Conservation (phyloP, 2,797 vertebrate genomes). For the Etheostoma nigrum region DNA sequence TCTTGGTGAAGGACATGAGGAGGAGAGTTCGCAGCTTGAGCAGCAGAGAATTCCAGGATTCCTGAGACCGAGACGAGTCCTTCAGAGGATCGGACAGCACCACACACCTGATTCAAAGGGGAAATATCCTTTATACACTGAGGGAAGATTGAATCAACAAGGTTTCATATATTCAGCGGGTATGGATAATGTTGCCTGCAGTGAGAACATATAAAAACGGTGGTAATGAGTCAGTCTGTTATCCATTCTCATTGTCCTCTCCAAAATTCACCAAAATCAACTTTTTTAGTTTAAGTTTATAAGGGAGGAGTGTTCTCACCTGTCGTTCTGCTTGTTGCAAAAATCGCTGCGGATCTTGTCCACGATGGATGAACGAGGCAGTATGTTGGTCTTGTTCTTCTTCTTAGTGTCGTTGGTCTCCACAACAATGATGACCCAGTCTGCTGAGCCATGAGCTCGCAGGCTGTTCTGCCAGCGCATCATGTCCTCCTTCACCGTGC, state of each 20-base stretch:
- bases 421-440: slow-evolving; percentile 98
- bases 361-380: slow-evolving; percentile 96
- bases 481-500: slow-evolving; percentile 95
- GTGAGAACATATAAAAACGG: not conserved
- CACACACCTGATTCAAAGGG: slow-evolving; percentile 88
- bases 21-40: slow-evolving; percentile 96
- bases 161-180: not conserved
- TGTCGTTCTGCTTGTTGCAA: slow-evolving; percentile 99
- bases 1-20: slow-evolving; percentile 99
- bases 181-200: not conserved
- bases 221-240: not conserved
- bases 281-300: too few relatives aligned
- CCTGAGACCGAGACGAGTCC: slow-evolving; percentile 97
- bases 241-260: not conserved
- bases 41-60: slow-evolving; percentile 97
- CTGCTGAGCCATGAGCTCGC: slow-evolving; percentile 88
- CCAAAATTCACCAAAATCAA: not conserved
- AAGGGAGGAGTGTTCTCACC: slow-evolving; percentile 77
- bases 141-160: not conserved
- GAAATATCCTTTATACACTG: not conserved
- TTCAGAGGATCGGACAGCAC: slow-evolving; percentile 96
- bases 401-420: slow-evolving; percentile 95
- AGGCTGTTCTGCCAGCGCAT: slow-evolving; percentile 95
- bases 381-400: slow-evolving; percentile 99
- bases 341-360: slow-evolving; percentile 99